Base-by-base conservation (phyloP, 2,888 invertebrate species). In the Drosophila merina region DNA sequence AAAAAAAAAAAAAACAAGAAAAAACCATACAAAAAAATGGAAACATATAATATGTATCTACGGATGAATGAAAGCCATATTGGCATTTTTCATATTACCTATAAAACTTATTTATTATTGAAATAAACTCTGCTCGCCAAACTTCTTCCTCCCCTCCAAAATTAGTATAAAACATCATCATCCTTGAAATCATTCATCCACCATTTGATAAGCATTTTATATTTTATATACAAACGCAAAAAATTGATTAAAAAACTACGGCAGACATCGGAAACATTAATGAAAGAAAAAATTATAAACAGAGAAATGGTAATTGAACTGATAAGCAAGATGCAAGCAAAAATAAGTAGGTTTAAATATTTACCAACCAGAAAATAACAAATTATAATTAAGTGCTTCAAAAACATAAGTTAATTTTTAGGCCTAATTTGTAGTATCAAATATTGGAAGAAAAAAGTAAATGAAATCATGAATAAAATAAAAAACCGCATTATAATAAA, bases 391-490 rank as follows among this genome's bases (percentile, higher is more conserved):
- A 45, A 79, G 74, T 71, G 85, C 59, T 67, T 75, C 78, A 64
- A 76, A 75, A 55, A 14, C 26, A 14, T 86, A 87, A 79, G 66
- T 58, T 52, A 75, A 75, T 55, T 55, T 33, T 62, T 78, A 81
- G 88, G 73, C 64, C 64, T 81, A 81, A 87, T 87, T 87, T 85
- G 74, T 81, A 81, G 87, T 85, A 77, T 73, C 75, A 86, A 84
- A 87, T 87, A 81, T 87, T 81, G 70, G 62, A 76, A 68, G 52
- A 48, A 57, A 25, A 51, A 68, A 63, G 69, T 67, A 77, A 60
- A 44, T 31, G 42, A 60, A 52, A 77, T 55, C 54, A 14, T 20
- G 70, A 70, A 33, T 50, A 36, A 72, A 59, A 70, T 73, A 68
- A 66, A 57, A 44, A 62, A 31, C 20, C 12, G 63, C 20, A 42